phyloP scores from a whole-genome alignment of 2,113 vertebrate genomes.

The Malaclemys terrapin region DNA sequence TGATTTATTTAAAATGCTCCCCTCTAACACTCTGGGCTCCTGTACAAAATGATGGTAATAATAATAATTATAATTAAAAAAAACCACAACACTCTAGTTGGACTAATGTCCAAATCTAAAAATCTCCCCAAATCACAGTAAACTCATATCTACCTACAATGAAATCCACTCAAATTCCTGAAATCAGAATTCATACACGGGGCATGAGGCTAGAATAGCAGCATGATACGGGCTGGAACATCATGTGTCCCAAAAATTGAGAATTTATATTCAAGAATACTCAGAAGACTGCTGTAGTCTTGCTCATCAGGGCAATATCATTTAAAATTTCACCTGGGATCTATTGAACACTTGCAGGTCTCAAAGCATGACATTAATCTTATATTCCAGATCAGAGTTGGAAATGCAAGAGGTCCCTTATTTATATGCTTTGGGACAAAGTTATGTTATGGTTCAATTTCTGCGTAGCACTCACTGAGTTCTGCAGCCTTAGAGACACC shows the following conservation, averaged over 20 bases:
- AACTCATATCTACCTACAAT: background rate
- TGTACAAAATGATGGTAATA: background rate
- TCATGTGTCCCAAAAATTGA: background rate
- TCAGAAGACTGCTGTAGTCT: background rate
- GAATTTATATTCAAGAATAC: background rate
- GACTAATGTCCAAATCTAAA: background rate
- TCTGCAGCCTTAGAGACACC: background rate
- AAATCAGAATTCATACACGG: background rate
- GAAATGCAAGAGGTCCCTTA: background rate
- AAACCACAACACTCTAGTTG: background rate
- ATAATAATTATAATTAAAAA: background rate
- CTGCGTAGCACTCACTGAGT: rapidly evolving
- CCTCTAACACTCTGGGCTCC: background rate
- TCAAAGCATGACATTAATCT: background rate
- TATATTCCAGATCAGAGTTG: background rate
- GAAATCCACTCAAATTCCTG: background rate
- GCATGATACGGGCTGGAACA: background rate
- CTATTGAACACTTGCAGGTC: background rate
- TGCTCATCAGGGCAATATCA: background rate
- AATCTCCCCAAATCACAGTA: background rate
- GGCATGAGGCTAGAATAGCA: background rate
- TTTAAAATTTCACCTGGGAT: background rate
- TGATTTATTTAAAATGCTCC: background rate
- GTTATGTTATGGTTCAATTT: background rate
- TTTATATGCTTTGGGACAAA: background rate